Percentiles rank a stretch among this genome's conserved stretches.
Evolutionary conservation across 2,888 invertebrate genomes (phyloP).

Genomic region (Caenorhabditis parvicauda): DNA sequence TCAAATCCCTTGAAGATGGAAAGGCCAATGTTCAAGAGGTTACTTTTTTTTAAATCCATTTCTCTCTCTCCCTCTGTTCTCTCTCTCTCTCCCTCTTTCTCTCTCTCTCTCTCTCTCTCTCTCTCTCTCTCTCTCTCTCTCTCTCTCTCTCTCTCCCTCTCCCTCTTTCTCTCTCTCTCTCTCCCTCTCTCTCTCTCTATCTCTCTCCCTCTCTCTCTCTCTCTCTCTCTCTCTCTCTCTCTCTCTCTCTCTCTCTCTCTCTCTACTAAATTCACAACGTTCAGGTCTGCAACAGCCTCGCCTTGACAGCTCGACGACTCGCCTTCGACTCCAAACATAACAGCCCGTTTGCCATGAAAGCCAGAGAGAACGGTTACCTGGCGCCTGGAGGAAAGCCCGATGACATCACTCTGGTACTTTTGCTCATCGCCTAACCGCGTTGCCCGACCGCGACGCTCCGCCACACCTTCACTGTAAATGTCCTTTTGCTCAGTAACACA

Average conservation of each 20-base stretch:
- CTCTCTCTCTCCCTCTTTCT: neutral
- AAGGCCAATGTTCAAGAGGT: conserved; percentile 42
- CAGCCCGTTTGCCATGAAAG: conserved; percentile 91
- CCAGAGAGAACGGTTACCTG: conserved; percentile 86
- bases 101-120: neutral
- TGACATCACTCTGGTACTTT: conserved; percentile 94
- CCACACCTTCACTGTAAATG: too few species aligned
- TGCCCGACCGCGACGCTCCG: too few species aligned
- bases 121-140: too few species aligned
- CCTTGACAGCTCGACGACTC: conserved; percentile 87
- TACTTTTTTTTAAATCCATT: neutral
- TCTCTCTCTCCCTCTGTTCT: neutral
- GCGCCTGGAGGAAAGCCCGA: conserved; percentile 93
- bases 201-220: too few species aligned
- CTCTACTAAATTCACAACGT: neutral
- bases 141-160: too few species aligned
- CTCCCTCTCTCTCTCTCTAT: too few species aligned
- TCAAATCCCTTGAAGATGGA: conserved; percentile 64
- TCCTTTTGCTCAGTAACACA: too few species aligned
- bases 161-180: too few species aligned
- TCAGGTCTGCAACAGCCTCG: conserved; percentile 75
- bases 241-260: too few species aligned
- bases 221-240: too few species aligned
- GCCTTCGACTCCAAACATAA: conserved; percentile 91
- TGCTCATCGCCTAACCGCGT: conserved; percentile 74